Percentiles rank a stretch among this genome's conserved stretches.
Evolutionary conservation across 2,113 vertebrate species (phyloP).

Genomic region (Tapirus terrestris): DNA sequence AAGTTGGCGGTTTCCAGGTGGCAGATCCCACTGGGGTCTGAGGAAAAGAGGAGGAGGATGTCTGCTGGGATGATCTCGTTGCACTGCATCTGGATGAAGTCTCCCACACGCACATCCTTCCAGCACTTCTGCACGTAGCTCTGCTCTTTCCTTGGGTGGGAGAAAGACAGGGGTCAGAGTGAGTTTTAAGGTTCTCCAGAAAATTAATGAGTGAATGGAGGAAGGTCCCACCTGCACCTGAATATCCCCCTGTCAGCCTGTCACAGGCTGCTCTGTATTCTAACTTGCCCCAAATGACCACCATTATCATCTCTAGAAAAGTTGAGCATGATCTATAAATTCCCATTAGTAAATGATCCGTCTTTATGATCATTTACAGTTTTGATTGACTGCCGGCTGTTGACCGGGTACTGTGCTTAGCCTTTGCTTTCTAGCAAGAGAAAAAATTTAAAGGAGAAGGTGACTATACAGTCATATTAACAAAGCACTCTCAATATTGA

Average conservation of each 20-base stretch:
- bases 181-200: not conserved
- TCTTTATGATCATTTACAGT: not conserved
- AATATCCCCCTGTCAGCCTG: not conserved
- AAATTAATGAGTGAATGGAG: rapidly evolving
- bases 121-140: slow-evolving; percentile 89
- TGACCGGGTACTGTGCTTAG: not conserved
- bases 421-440: not conserved
- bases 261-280: not conserved
- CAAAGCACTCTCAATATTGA: not conserved
- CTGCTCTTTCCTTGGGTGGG: slow-evolving; percentile 85
- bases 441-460: not conserved
- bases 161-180: slow-evolving; percentile 33
- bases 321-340: not conserved
- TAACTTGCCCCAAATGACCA: not conserved
- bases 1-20: slow-evolving; percentile 94
- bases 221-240: not conserved
- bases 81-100: slow-evolving; percentile 92
- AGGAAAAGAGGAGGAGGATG: slow-evolving; percentile 93
- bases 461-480: not conserved
- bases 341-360: not conserved
- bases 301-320: not conserved
- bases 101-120: slow-evolving; percentile 95
- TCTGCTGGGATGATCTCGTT: slow-evolving; percentile 96
- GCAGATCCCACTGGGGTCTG: slow-evolving; percentile 92
- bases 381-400: not conserved